Evolutionary conservation across 2,888 invertebrate species (phyloP), one percentile per base, ranked within the genome.

Genomic region (Augochlorella aurata): DNA sequence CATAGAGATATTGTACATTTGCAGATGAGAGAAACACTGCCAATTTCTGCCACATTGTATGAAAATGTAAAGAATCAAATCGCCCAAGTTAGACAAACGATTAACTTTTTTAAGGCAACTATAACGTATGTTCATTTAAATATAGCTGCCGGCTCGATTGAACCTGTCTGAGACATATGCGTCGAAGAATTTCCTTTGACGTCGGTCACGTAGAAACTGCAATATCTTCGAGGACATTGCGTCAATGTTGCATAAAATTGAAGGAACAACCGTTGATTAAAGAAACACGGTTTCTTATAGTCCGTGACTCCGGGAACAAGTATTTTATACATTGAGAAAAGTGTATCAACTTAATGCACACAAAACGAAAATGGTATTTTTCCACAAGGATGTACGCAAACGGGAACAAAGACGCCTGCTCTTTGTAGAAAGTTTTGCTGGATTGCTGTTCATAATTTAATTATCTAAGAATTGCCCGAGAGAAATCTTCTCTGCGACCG

Each of bases 261-360:
- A 8, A 49, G 65, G 21, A 67, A 82, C 66, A 74, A 52, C 24
- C 69, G 73, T 16, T 29, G 82, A 83, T 83, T 82, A 83, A 70
- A 29, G 24, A 45, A 65, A 54, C 71, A 47, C n/a, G 58, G 18
- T 29, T 72, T 66, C 49, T 54, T 16, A 24, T 29, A 44, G 61
- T 78, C 70, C 72, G 73, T 75, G 81, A 74, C 61, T 61, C 29
- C 9, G 9, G 8, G 61, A 61, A 29, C 29, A 16, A 29, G 18
- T 29, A 61, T 61, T 18, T 69, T 73, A 50, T 21, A 44, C 66
- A 74, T 76, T 50, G 52, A 61, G 21, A 47, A 58, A 58, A 45
- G 50, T 9, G 18, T 61, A 29, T 16, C 29, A 16, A 8, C 18
- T 61, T 9, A 9, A 61, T 18, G 9, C 29, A 8, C 9, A 14